Base-by-base conservation (phyloP, 2,113 vertebrate genomes). In the Gasterosteus nipponicus region DNA sequence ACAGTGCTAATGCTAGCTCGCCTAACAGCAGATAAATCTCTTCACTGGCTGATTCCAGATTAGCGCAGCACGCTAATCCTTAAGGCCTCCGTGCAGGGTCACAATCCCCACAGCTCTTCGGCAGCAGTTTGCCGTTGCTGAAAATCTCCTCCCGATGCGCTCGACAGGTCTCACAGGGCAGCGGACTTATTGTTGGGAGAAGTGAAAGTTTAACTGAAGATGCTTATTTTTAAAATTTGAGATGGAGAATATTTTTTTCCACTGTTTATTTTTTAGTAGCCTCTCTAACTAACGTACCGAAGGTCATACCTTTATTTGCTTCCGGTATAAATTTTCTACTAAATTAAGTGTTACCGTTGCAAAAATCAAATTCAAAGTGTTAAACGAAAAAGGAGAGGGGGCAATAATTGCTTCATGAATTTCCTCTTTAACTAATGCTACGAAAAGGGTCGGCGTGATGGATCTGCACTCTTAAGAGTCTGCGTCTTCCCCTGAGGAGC, bases 41-140 rank as follows among this genome's bases (percentile, higher is more conserved):
- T 85, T 87, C 77, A 83, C 78, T 67, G 78, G 75, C 65, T 87
- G 89, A 94, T 92, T 94, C 89, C 91, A 93, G 91, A 93, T 94
- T 94, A 93, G 89, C 90, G 88, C 87, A 82, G 78, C 79, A 78
- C 71, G 66, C 83, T 93, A 94, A 94, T 93, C 91, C 87, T 49
- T 9, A 47, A 80, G 60, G 89, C 87, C 77, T 84, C 87, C 73
- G 77, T 79, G 83, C 76, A 83, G 89, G 91, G 90, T 91, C 90
- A 91, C 81, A 87, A 87, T 86, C 82, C 86, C 80, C 89, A 90
- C 90, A 89, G 88, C 84, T 88, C 83, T 85, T 82, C 78, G 60
- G 82, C 79, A 57, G 68, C 62, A 69, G 83, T 81, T 75, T 77
- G 83, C 77, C 78, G 83, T 61, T 75, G 73, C 70, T 77, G 75